phyloP scores from a whole-genome alignment of 2,113 vertebrate genomes.

The Porphyrio hochstetteri region DNA sequence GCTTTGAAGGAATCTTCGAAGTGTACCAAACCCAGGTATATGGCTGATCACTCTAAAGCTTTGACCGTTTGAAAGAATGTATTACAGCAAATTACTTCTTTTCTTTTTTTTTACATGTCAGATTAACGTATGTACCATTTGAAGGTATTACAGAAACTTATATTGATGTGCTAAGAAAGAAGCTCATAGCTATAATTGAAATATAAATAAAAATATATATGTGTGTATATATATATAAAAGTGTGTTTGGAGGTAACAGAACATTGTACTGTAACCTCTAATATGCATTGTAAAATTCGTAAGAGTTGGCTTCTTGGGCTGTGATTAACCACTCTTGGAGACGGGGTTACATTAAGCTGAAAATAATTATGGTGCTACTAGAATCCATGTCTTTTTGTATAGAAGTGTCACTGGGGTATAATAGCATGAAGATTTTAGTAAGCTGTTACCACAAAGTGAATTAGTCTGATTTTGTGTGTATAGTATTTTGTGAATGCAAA shows the following conservation, averaged over 20 bases:
- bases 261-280: neutral
- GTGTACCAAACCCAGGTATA: neutral
- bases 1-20: neutral
- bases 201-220: neutral
- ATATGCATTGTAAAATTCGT: neutral
- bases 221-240: neutral
- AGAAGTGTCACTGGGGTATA: neutral
- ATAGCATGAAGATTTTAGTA: neutral
- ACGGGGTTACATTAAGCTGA: neutral
- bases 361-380: neutral
- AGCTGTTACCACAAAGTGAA: neutral
- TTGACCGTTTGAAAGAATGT: neutral
- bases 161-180: neutral
- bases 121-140: neutral
- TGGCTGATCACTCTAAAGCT: neutral
- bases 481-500: neutral
- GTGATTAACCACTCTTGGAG: neutral
- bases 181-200: neutral
- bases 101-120: neutral
- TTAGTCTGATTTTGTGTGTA: neutral
- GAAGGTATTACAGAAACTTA: neutral
- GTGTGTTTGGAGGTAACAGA: neutral
- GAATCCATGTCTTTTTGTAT: neutral
- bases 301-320: neutral
- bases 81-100: neutral